phyloP scores from a whole-genome alignment of 1,140 invertebrate species.

The Helicoverpa armigera region DNA sequence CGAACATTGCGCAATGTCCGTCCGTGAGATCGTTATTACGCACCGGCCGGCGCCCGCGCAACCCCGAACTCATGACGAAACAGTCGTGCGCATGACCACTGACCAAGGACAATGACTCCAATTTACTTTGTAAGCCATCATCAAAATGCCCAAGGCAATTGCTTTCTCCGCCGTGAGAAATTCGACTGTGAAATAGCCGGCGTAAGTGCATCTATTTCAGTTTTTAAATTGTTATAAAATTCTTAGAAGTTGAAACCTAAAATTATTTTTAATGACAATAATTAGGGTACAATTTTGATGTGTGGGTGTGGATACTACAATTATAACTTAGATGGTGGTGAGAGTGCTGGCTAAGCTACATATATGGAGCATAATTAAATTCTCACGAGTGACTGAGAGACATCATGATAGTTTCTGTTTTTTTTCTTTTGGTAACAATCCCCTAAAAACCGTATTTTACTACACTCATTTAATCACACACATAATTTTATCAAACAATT shows the following conservation, averaged over 20 bases:
- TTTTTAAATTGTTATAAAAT: slow-evolving; percentile 12
- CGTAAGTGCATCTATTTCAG: neutral
- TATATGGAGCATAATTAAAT: no score
- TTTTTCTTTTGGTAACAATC: no score
- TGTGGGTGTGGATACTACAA: slow-evolving; percentile 1
- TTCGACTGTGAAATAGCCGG: slow-evolving; percentile 2
- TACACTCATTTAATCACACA: neutral
- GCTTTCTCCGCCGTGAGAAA: slow-evolving; percentile 65
- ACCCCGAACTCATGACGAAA: slow-evolving; percentile 60
- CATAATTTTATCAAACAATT: no score
- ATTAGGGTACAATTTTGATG: neutral
- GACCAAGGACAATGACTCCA: slow-evolving; percentile 75
- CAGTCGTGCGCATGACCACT: slow-evolving; percentile 68
- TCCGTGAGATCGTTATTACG: slow-evolving; percentile 64
- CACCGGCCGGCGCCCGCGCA: slow-evolving; percentile 22
- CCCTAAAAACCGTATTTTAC: neutral
- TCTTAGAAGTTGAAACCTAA: no score
- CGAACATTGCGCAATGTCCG: slow-evolving; percentile 72
- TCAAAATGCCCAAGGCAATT: slow-evolving; percentile 52
- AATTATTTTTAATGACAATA: slow-evolving; percentile 12
- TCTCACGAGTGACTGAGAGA: no score
- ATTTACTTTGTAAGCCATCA: slow-evolving; percentile 59
- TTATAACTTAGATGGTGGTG: neutral
- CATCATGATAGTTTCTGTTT: no score
- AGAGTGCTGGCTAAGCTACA: neutral